These are phyloP conservation scores for Cotesia vestalis DNA, from an alignment of 1,140 invertebrate species.

Conservation along the genomic window DNA sequence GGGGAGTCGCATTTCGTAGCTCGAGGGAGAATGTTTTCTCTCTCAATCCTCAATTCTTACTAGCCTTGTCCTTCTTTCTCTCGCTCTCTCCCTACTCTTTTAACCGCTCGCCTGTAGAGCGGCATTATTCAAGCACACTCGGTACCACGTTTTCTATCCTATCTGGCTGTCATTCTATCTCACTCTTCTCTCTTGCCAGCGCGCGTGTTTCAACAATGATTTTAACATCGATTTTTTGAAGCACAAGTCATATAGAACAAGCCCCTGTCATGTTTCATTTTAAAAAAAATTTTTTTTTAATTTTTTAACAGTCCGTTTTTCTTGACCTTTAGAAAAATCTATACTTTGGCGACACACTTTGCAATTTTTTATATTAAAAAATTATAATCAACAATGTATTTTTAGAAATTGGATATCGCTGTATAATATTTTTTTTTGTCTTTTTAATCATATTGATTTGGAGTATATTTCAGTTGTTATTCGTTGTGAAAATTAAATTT, in stretches of 20 bases:
- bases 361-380: too few species aligned
- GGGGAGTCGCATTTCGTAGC: conserved; percentile 21
- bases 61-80: neutral
- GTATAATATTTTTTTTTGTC: neutral
- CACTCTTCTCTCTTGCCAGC: conserved; percentile 17
- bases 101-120: conserved; percentile 14
- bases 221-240: conserved; percentile 28
- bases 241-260: conserved; percentile 16
- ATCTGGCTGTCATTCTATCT: conserved; percentile 35
- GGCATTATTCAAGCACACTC: conserved; percentile 34
- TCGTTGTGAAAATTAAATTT: neutral
- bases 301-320: neutral
- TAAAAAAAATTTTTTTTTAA: conserved; percentile 2
- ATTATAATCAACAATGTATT: too few species aligned
- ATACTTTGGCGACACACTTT: too few species aligned
- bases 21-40: conserved; percentile 19
- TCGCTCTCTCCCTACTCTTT: conserved; percentile 21
- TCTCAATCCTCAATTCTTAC: neutral
- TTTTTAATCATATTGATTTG: too few species aligned
- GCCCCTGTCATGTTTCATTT: neutral
- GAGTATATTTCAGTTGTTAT: too few species aligned
- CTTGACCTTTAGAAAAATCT: neutral
- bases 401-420: too few species aligned
- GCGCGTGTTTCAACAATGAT: conserved; percentile 29
- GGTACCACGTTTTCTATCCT: conserved; percentile 37